Evolutionary conservation across 1,140 invertebrate genomes (phyloP), one percentile per base, ranked within the genome.

Genomic region (Nasonia giraulti): DNA sequence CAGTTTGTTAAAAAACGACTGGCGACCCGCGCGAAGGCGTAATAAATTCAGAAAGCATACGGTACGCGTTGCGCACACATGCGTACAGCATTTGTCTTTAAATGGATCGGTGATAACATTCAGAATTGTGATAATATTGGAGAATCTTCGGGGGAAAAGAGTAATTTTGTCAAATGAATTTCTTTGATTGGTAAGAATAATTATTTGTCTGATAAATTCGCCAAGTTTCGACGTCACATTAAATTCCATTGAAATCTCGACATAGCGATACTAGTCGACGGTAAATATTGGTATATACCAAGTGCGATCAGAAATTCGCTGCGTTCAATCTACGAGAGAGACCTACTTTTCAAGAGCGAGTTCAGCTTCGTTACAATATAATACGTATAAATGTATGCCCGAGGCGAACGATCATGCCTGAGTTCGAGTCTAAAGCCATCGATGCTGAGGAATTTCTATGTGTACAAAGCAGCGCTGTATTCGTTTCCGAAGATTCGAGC

Each of bases 11-110:
- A 71, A 77, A 81, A 82, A 33, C 69, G 27, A 71, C 69, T 7
- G 20, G 20, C 20, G 14, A 62, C 55, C 31, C n/a, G 80, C 79
- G 71, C 79, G 33, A n/a, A 85, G 83, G 55, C 20, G 55, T 14
- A 83, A 71, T 78, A 83, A 83, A 83, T 83, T 77, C 44, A 47
- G 66, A 76, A 83, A 50, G 68, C 76, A 4, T 73, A 40, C 33
- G 50, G 14, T 77, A n/a, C 40, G 75, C 20, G 1, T 40, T 75
- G 0, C 17, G 20, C 33, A 37, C 33, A 20, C 33, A n/a, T 75
- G 37, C 33, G 37, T 20, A 75, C 0, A 44, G 6, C 40, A 10
- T 44, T 8, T 8, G 8, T 44, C 7, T 8, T 44, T 44, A 7
- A 44, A 44, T 1, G 27, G 40, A 44, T 44, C 10, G 40, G 40